Conservation (phyloP, 2,113 vertebrate species). For the Austrofundulus limnaeus region DNA sequence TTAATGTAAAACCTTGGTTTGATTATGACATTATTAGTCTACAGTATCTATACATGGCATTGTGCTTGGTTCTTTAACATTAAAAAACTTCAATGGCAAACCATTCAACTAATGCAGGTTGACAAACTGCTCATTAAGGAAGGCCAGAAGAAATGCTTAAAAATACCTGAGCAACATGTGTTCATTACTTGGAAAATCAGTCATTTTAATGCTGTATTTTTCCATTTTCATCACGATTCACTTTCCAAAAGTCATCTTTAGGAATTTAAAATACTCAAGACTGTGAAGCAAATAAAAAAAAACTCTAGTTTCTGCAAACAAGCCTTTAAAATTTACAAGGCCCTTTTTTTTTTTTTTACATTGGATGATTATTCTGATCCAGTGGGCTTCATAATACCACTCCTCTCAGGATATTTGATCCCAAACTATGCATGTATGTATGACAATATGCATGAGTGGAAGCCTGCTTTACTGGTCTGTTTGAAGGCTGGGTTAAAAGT, state of each 20-base stretch:
- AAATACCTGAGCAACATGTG: not conserved
- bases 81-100: not conserved
- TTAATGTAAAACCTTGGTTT: no score
- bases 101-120: not conserved
- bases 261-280: no score
- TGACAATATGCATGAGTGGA: not conserved
- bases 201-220: not conserved
- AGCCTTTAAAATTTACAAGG: not conserved
- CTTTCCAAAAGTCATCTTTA: not conserved
- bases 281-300: not conserved
- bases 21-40: no score
- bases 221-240: not conserved
- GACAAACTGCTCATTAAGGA: not conserved
- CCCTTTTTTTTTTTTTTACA: not conserved
- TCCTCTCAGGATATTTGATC: not conserved
- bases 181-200: not conserved
- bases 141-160: not conserved
- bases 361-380: not conserved
- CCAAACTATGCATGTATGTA: not conserved
- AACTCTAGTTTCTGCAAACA: not conserved
- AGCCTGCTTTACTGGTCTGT: not conserved
- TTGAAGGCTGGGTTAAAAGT: constrained; percentile 10
- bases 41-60: not conserved
- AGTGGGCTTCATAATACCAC: not conserved
- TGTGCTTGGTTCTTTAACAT: not conserved